A percentile compares a stretch with the other conserved stretches of the same genome.
These are phyloP conservation scores for Habroteleia sp. DNA, from an alignment of 2,888 invertebrate genomes.

Conservation along the genomic window DNA sequence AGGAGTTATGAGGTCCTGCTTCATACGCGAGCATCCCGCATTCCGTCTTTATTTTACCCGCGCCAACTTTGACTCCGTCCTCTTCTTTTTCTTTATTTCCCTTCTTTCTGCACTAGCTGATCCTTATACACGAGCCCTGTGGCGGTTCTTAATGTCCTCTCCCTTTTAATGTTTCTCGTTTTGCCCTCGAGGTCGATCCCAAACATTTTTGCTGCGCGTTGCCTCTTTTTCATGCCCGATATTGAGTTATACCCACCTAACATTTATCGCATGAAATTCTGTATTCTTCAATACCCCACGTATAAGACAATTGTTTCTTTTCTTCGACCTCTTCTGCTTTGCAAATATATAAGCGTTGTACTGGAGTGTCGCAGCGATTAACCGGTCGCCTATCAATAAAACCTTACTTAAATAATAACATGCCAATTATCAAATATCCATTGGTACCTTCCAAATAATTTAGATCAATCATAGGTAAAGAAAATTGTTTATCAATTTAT, in stretches of 20 bases:
- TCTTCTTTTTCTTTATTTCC: slow-evolving; percentile 67
- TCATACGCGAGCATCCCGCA: slow-evolving; percentile 78
- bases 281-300: slow-evolving; percentile 36
- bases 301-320: slow-evolving; percentile 49
- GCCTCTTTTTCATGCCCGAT: slow-evolving; percentile 75
- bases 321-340: slow-evolving; percentile 1
- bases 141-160: slow-evolving; percentile 80
- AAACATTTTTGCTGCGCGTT: slow-evolving; percentile 78
- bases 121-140: slow-evolving; percentile 79
- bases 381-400: no score
- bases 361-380: slow-evolving; percentile 11
- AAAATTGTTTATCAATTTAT: no score
- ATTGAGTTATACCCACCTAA: slow-evolving; percentile 78
- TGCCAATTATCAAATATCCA: no score
- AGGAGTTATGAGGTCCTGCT: slow-evolving; percentile 80
- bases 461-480: no score
- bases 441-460: no score
- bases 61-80: slow-evolving; percentile 60
- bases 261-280: slow-evolving; percentile 59
- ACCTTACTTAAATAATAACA: no score
- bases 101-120: slow-evolving; percentile 68
- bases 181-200: slow-evolving; percentile 79
- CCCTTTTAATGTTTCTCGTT: slow-evolving; percentile 78
- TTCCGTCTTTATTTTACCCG: slow-evolving; percentile 67
- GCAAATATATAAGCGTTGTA: background rate